Conservation (phyloP, 2,797 vertebrate species). For the Falco rusticolus region DNA sequence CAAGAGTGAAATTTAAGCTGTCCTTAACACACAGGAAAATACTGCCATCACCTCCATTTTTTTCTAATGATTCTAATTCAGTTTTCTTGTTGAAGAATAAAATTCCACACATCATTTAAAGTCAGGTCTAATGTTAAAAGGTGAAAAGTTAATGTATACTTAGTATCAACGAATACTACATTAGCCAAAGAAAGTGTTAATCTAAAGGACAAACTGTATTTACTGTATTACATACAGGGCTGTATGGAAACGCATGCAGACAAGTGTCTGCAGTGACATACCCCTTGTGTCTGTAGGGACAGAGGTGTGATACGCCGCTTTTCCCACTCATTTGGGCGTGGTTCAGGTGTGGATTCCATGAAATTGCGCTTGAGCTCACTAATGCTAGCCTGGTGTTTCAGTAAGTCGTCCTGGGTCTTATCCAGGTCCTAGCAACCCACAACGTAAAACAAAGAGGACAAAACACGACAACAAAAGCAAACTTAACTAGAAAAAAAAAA, state of each 20-base stretch:
- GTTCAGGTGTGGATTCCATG: constrained; percentile 97
- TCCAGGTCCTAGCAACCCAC: constrained; percentile 92
- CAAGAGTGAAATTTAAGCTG: neutral
- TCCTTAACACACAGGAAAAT: neutral
- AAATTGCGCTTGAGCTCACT: constrained; percentile 99
- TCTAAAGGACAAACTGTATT: constrained; percentile 16
- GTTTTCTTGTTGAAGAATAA: neutral
- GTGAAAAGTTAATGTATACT: constrained; percentile 62
- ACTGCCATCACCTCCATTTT: neutral
- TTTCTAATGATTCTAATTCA: neutral
- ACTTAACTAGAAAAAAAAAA: constrained; percentile 31
- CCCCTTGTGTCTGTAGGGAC: constrained; percentile 91
- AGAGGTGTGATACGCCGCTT: constrained; percentile 94
- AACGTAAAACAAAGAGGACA: constrained; percentile 72
- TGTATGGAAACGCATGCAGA: constrained; percentile 49
- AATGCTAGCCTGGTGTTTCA: constrained; percentile 99
- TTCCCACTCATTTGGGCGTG: constrained; percentile 96
- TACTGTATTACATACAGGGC: neutral
- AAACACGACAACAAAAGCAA: constrained; percentile 76
- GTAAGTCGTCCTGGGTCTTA: constrained; percentile 98
- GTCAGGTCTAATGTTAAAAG: neutral
- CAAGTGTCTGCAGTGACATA: constrained; percentile 82
- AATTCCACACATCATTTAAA: neutral
- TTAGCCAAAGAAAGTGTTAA: neutral
- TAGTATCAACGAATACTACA: constrained; percentile 62